Base-by-base conservation (phyloP, 2,113 vertebrate species). In the Typhlomys cinereus region DNA sequence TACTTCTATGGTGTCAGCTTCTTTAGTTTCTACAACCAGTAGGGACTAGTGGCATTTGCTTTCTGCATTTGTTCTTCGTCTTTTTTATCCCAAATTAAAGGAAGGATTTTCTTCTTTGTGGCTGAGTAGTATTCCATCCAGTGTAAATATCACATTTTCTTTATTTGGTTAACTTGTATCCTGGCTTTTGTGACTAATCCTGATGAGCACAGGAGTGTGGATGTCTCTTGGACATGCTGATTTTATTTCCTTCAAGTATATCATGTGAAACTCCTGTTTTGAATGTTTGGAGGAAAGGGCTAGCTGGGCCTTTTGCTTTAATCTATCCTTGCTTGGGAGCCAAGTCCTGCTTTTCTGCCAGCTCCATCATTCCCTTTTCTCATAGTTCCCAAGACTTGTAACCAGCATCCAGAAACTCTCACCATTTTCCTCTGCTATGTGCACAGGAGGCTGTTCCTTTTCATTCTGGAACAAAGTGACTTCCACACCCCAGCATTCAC, bases 201-300 rank as follows among this genome's bases (percentile, higher is more conserved):
- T 62, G 29, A 0, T 31, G n/a, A 66, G 13, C 27, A 6, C 7
- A 2, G 4, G 7, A 27, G n/a, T 29, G 27, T 41, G 13, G 2
- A 0, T 14, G 1, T 57, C 34, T 59, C 20, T 29, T 11, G 15
- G 23, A 84, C 39, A 59, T 13, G 7, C 9, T 10, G 46, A 59
- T 39, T 31, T 57, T 7, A 36, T 69, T 36, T 69, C 61, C 57
- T 23, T 46, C n/a, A 21, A 54, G 59, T 54, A 54, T 54, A 46
- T 69, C 34, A 57, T 31, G 17, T 54, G 14, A 9, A 14, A 54
- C 12, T 44, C 71, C 10, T 44, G 34, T 21, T 83, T 66, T 44
- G n/a, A n/a, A n/a, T 73, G 41, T 64, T 57, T 67, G 10, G 41
- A 76, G 48, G 44, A 25, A 64, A 70, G 11, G 10, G 31, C 14